Evolutionary conservation across 2,888 invertebrate species (phyloP), one percentile per base, ranked within the genome.

Genomic region (Apoda limacodes): DNA sequence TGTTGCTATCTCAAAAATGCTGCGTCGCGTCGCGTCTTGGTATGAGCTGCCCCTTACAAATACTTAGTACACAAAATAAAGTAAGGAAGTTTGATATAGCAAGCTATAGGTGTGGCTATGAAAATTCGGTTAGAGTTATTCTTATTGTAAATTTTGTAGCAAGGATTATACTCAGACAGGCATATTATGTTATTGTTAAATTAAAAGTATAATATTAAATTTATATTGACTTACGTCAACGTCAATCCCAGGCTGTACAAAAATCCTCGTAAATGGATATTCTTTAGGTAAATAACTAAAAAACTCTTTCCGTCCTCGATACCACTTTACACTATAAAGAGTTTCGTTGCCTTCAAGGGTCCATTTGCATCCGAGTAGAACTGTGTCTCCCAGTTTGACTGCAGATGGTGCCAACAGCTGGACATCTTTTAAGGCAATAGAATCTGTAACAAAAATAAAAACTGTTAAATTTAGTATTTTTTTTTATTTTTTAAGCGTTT

Each of bases 321-420:
- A 92, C 92, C 91, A 92, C 67, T 91, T 91, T 39, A 92, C 88
- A 39, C 89, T 88, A 70, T 91, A 92, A 10, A 92, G 72, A 2
- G 85, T 85, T 51, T 90, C 89, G 28, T 78, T 78, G 11, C 85
- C 85, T 57, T 89, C 88, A 32, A 91, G 71, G 41, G 89, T 85
- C 82, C 89, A 91, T 45, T 83, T 83, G 70, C 91, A 91, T 41
- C 86, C 85, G 36, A 91, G 82, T 17, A 85, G 85, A 36, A 90
- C 89, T 14, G 88, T 88, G 46, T 88, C 86, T 36, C 89, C 88
- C 29, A 88, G 83, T 35, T 84, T 83, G 9, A 88, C 89, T 6
- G 90, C 90, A 37, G 85, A 81, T 12, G 90, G 91, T 24, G 90
- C 85, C 52, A 84, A 82, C 35, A 90, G 82, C 56, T 84, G 82